These are phyloP conservation scores for Coturnix japonica DNA, from an alignment of 2,113 vertebrate species.

Conservation along the genomic window DNA sequence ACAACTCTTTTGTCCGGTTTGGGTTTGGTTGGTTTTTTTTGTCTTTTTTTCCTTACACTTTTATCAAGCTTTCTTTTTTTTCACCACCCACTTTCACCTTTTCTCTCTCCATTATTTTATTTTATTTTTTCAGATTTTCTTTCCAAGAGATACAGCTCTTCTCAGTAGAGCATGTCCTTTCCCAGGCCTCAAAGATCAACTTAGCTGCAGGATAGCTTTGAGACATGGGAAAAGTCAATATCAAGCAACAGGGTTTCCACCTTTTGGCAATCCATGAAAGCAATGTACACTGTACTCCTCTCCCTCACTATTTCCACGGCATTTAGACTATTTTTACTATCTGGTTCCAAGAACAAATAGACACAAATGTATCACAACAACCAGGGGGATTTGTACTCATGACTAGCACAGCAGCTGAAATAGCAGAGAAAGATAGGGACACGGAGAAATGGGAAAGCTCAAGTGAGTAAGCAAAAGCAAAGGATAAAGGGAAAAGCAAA, in stretches of 20 bases:
- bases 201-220: not conserved
- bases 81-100: not conserved
- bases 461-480: accelerated
- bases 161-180: constrained; percentile 13
- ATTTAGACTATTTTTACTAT: constrained; percentile 41
- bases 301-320: constrained; percentile 33
- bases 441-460: not conserved
- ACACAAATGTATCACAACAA: constrained; percentile 38
- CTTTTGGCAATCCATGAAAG: constrained; percentile 57
- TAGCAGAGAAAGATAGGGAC: not conserved
- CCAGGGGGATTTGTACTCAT: not conserved
- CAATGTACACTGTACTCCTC: not conserved
- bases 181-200: constrained; percentile 46
- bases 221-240: constrained; percentile 61
- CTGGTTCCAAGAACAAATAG: constrained; percentile 26
- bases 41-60: not conserved
- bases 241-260: constrained; percentile 28
- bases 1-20: not conserved
- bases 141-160: constrained; percentile 11
- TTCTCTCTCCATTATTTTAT: not conserved
- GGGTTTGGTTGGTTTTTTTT: not conserved
- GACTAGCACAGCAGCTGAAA: constrained; percentile 31
- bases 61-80: not conserved
- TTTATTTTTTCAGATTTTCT: not conserved
- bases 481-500: not conserved